Conservation (phyloP, 2,113 vertebrate genomes). For the Pheucticus melanocephalus region DNA sequence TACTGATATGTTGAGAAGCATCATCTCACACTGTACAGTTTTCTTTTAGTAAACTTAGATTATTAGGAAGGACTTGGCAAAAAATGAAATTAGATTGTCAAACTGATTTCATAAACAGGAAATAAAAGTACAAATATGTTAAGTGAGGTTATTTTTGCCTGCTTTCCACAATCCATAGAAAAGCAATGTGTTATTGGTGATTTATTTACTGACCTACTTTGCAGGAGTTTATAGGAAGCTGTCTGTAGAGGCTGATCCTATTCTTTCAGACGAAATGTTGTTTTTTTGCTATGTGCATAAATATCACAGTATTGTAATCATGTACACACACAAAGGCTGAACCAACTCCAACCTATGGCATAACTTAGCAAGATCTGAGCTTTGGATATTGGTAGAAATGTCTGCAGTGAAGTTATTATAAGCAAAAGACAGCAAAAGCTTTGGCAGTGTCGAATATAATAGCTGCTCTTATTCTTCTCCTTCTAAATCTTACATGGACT, state of each 20-base stretch:
- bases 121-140: neutral
- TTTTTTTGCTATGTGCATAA: neutral
- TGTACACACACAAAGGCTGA: neutral
- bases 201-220: constrained; percentile 31
- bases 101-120: neutral
- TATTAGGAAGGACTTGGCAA: neutral
- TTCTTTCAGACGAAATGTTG: neutral
- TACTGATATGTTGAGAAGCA: rapidly evolving
- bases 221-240: neutral
- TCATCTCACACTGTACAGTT: neutral
- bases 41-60: neutral
- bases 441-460: neutral
- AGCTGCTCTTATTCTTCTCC: neutral
- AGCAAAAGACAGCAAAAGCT: neutral
- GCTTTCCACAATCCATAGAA: neutral
- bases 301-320: neutral
- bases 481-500: neutral
- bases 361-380: neutral
- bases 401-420: neutral
- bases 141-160: neutral
- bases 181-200: neutral
- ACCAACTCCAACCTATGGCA: neutral
- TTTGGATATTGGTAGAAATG: neutral
- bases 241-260: neutral
- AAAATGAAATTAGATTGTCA: neutral